Conservation (phyloP, 2,888 invertebrate species). For the Melitaea athalia region DNA sequence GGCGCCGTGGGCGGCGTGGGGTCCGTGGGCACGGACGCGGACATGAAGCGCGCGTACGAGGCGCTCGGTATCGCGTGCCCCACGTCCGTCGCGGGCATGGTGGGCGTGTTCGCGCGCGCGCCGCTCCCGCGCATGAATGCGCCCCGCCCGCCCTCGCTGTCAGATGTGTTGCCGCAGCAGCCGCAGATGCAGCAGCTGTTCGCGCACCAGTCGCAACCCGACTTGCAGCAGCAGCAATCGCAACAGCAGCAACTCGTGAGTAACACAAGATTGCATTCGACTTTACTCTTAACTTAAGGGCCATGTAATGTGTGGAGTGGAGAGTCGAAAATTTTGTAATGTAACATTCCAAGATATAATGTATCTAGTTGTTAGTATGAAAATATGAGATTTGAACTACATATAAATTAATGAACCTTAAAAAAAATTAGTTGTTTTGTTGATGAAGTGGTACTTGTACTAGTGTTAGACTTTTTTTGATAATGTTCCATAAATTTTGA, state of each 20-base stretch:
- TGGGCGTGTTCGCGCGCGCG: conserved; percentile 56
- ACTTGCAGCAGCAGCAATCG: conserved; percentile 62
- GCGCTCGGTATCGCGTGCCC: conserved; percentile 89
- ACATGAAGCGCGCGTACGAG: conserved; percentile 84
- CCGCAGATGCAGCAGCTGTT: conserved; percentile 62
- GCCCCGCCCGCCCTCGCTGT: conserved; percentile 59
- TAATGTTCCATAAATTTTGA: too few species aligned
- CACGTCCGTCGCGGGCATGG: conserved; percentile 77
- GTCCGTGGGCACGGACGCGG: conserved; percentile 51
- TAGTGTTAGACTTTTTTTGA: too few species aligned
- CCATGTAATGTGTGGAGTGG: too few species aligned
- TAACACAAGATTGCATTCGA: not conserved
- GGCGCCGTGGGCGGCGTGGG: conserved; percentile 40
- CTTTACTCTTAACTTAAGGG: too few species aligned
- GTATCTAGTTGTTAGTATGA: too few species aligned
- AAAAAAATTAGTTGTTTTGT: too few species aligned
- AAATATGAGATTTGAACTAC: too few species aligned
- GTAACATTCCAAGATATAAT: too few species aligned
- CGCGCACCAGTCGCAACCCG: conserved; percentile 57
- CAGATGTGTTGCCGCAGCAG: conserved; percentile 57
- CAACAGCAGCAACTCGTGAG: conserved; percentile 51
- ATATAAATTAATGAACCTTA: too few species aligned
- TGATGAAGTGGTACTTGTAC: too few species aligned
- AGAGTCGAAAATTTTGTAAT: too few species aligned
- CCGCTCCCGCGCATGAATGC: conserved; percentile 55